Evolutionary conservation across 2,113 vertebrate genomes (phyloP), one percentile per base, ranked within the genome.

Genomic region (Perognathus longimembris): DNA sequence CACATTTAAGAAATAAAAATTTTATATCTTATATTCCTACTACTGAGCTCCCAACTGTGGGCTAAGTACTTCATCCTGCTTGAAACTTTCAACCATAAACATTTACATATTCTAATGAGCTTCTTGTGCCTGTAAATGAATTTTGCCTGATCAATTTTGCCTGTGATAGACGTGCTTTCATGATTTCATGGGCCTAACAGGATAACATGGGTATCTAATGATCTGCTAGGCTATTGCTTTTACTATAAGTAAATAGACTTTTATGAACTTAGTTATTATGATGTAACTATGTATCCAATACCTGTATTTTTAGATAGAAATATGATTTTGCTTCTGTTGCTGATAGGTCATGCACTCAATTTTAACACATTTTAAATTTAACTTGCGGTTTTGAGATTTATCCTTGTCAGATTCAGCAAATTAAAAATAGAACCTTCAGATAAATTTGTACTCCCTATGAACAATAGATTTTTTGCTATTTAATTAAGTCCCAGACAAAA

Each of bases 371-470:
- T 54, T 12, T 75, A 26, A 88, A 63, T 78, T 90, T 94, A 88
- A 83, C 38, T 15, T 74, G 5, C 64, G 32, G 6, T 4, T 38
- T 24, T 24, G 76, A 45, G 38, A 77, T 42, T 84, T 74, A 79
- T 0, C 1, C 8, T 54, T 69, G 21, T 38, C 22, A 85, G 21
- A 88, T 85, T 91, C 73, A 81, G 36, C 34, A 90, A 93, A 67
- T 81, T n/a, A 79, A 84, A 84, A 87, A 28, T 66, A 80, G 8
- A 80, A 73, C 79, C 1, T 12, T 17, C 18, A 86, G 30, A 66
- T 79, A 77, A 90, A 85, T 67, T 74, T 85, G 34, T 87, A 89
- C 87, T 93, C 88, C 61, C 83, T 26, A 54, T 85, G 70, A 92
- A 45, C 5, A 90, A 11, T 50, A 32, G 5, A 9, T 40, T 26